phyloP scores from a whole-genome alignment of 2,888 invertebrate species.

The Ochropleura plecta region DNA sequence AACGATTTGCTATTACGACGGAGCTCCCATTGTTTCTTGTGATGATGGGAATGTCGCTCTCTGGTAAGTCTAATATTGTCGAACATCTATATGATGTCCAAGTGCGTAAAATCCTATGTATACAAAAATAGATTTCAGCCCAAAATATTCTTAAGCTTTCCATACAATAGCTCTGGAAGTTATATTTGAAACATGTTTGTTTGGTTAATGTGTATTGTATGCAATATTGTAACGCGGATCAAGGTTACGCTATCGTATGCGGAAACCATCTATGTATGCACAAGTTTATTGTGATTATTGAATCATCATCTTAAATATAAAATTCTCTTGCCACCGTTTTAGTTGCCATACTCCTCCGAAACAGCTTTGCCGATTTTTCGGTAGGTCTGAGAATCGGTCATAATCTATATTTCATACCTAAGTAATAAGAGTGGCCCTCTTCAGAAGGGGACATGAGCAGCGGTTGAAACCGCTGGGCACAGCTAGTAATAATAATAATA shows the following conservation, averaged over 20 bases:
- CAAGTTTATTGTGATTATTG: neutral
- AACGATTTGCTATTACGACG: slow-evolving; percentile 79
- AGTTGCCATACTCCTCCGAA: too few relatives aligned
- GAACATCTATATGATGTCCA: slow-evolving; percentile 6
- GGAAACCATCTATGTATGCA: slow-evolving; percentile 20
- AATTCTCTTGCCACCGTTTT: too few relatives aligned
- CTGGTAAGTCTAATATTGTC: slow-evolving; percentile 73
- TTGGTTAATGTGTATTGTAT: neutral
- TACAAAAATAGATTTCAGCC: neutral
- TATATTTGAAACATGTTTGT: neutral
- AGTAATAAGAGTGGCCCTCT: too few relatives aligned
- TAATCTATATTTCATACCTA: too few relatives aligned
- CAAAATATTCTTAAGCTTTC: neutral
- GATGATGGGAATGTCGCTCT: slow-evolving; percentile 80
- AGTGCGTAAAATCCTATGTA: neutral
- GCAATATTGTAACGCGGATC: neutral
- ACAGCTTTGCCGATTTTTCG: too few relatives aligned
- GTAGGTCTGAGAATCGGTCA: too few relatives aligned
- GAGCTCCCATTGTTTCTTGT: slow-evolving; percentile 85
- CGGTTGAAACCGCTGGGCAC: too few relatives aligned
- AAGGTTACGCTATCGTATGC: neutral
- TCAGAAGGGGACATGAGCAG: too few relatives aligned
- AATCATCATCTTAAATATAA: neutral
- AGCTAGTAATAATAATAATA: too few relatives aligned
- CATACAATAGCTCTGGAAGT: neutral